phyloP scores from a whole-genome alignment of 2,113 vertebrate genomes.

The Poeciliopsis turrubarensis region DNA sequence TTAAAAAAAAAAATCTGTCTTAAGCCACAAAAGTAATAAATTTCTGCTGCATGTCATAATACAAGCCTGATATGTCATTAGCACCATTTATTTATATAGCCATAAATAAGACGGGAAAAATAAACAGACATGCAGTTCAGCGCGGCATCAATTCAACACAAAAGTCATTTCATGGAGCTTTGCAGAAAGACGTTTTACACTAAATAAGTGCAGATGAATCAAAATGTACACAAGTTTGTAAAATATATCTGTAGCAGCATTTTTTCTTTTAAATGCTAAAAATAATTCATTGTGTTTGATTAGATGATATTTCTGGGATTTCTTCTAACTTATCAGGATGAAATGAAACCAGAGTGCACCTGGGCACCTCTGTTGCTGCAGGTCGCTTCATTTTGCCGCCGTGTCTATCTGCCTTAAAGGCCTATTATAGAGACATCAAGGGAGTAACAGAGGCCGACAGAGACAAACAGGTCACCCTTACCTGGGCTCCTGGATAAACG shows the following conservation, averaged over 20 bases:
- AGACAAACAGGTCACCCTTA: conserved; percentile 78
- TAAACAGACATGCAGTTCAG: neutral
- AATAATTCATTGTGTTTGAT: conserved; percentile 18
- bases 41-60: no score
- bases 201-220: neutral
- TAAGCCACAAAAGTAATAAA: no score
- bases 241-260: neutral
- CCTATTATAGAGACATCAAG: conserved; percentile 73
- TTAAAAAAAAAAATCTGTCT: no score
- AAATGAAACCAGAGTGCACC: conserved; percentile 17
- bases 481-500: conserved; percentile 63
- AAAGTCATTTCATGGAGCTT: neutral
- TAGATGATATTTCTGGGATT: conserved; percentile 42
- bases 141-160: neutral
- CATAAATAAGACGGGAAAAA: neutral
- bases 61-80: no score
- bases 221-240: neutral
- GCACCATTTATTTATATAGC: no score
- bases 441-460: conserved; percentile 61
- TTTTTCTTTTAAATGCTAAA: neutral
- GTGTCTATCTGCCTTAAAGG: conserved; percentile 55
- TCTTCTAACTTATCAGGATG: conserved; percentile 23
- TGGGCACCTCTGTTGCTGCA: conserved; percentile 36
- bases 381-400: conserved; percentile 37
- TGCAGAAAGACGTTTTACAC: neutral